Base-by-base conservation (phyloP, 2,113 vertebrate species). In the Elachura formosa region DNA sequence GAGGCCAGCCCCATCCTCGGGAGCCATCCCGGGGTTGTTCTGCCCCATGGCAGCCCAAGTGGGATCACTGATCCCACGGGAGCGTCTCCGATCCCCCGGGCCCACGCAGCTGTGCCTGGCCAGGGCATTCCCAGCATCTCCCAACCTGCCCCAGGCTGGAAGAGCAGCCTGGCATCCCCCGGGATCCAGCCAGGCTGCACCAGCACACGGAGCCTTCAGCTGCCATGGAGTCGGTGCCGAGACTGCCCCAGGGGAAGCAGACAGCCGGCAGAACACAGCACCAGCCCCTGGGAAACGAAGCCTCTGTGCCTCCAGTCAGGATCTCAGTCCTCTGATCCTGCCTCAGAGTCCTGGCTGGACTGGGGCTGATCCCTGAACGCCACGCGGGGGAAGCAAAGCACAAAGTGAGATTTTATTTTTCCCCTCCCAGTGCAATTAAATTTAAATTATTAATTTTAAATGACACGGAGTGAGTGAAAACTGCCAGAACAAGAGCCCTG, bases 21-120 rank as follows among this genome's bases (percentile, higher is more conserved):
- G 13, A 10, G 28, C 7, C 15, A 0, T 0, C 23, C 4, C 0
- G 2, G 73, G 13, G 33, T 9, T 2, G 3, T 0, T 19, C 79
- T 61, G 45, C 48, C 8, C 73, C 4, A 1, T 2, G 33, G 1
- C 66, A 10, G 20, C 0, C 11, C 43, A 1, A 40, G 20, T 2
- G 15, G 12, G 19, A 49, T 5, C 12, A 0, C 49, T 12, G 94
- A 79, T 48, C 71, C 49, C 56, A 14, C n/a, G n/a, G n/a, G 0
- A 10, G n/a, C n/a, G n/a, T n/a, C 46, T 4, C 7, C 0, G 41
- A 4, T 1, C 33, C 40, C 81, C 22, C 2, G 4, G 21, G 11
- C 52, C 87, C 33, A 18, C n/a, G 18, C 0, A 7, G 63, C 12
- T 11, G n/a, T n/a, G n/a, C n/a, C 10, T 4, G 34, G 79, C 41